Conservation (phyloP, 1,140 invertebrate genomes). For the Diuraphis noxia region DNA sequence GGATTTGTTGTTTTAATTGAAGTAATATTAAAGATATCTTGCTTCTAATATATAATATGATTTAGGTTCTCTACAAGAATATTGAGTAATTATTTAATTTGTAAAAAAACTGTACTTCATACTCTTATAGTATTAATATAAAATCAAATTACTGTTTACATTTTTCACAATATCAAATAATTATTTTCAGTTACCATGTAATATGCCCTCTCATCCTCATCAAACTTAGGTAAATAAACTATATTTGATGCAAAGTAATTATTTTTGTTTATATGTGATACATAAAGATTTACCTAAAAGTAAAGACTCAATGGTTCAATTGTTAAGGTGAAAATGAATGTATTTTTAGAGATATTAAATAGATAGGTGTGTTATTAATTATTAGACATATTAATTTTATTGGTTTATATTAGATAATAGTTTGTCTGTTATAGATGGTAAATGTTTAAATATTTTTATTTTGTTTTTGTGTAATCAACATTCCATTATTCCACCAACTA, state of each 20-base stretch:
- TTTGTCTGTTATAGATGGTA: background rate
- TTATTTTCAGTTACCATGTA: slow-evolving; percentile 40
- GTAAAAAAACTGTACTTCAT: background rate
- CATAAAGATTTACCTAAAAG: background rate
- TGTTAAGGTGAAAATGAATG: slow-evolving; percentile 14
- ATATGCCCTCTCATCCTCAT: background rate
- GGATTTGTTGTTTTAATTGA: slow-evolving; percentile 84
- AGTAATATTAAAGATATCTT: slow-evolving; percentile 15
- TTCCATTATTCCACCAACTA: slow-evolving; percentile 10
- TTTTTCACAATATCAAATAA: background rate
- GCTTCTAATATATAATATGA: slow-evolving; percentile 20
- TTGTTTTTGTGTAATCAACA: slow-evolving; percentile 32
- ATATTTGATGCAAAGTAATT: background rate
- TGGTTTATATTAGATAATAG: slow-evolving; percentile 18
- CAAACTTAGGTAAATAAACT: slow-evolving; percentile 3
- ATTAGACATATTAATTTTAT: slow-evolving; percentile 5
- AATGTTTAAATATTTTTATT: slow-evolving; percentile 24
- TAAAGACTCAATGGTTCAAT: background rate
- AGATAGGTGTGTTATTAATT: background rate
- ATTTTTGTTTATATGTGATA: background rate
- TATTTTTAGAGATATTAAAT: background rate
- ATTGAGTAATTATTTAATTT: background rate
- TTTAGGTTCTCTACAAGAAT: background rate
- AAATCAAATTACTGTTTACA: slow-evolving; percentile 40
- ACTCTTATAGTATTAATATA: slow-evolving; percentile 11